These are phyloP conservation scores for Nannospalax galili DNA, from an alignment of 2,113 vertebrate genomes.

Conservation along the genomic window DNA sequence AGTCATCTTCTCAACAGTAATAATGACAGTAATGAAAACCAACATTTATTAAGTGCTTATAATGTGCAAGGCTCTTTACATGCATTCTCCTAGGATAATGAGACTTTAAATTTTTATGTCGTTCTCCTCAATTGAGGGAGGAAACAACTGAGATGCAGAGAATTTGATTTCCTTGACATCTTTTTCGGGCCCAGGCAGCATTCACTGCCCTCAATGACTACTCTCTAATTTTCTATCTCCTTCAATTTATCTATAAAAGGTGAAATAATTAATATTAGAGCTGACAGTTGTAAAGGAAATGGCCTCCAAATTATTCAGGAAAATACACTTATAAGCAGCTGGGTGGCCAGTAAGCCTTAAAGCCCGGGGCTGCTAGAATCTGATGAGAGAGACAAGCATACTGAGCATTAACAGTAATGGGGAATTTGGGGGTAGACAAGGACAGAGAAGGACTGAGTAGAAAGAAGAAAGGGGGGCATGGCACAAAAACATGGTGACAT, in stretches of 20 bases:
- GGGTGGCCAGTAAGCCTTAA: background rate
- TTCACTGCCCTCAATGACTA: background rate
- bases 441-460: background rate
- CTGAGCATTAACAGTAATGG: conserved; percentile 10
- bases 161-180: background rate
- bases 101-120: background rate
- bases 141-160: background rate
- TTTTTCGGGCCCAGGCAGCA: background rate
- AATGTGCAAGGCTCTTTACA: background rate
- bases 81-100: background rate
- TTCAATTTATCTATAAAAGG: background rate
- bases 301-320: background rate
- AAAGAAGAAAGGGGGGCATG: background rate
- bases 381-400: background rate
- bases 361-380: background rate
- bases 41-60: background rate
- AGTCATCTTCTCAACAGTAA: background rate
- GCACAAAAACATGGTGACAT: background rate
- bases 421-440: background rate
- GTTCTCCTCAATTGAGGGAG: background rate
- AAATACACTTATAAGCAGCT: background rate
- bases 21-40: conserved; percentile 1
- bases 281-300: conserved; percentile 13
- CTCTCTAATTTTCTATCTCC: background rate
- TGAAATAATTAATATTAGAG: background rate